These are phyloP conservation scores for Kobus ellipsiprymnus DNA, from an alignment of 2,113 vertebrate species.

Conservation along the genomic window DNA sequence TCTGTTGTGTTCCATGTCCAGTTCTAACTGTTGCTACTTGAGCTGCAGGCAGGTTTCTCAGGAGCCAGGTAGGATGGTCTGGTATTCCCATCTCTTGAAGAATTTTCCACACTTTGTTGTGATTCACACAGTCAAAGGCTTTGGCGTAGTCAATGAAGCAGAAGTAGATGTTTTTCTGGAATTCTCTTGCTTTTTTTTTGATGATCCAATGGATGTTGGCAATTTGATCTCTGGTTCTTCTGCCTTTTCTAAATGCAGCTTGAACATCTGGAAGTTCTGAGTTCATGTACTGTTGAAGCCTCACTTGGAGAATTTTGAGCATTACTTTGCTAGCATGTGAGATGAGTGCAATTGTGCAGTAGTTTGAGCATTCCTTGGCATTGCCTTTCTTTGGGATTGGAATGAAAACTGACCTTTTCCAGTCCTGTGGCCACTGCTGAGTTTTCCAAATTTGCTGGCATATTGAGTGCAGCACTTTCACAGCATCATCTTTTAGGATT, in stretches of 20 bases:
- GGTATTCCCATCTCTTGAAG: neutral
- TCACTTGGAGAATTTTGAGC: neutral
- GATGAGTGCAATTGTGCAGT: neutral
- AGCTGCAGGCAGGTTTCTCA: neutral
- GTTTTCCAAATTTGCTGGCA: neutral
- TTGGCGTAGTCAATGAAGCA: neutral
- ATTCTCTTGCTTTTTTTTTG: neutral
- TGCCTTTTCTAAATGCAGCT: neutral
- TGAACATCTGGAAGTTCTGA: neutral
- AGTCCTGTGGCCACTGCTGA: neutral
- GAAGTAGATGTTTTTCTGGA: neutral
- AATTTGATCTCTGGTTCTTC: neutral
- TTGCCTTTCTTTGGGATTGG: neutral
- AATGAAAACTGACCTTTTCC: neutral
- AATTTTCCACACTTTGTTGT: neutral
- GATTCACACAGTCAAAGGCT: neutral
- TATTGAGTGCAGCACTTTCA: neutral
- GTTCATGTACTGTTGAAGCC: neutral
- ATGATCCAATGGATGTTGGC: neutral
- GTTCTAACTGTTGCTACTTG: neutral
- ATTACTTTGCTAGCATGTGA: neutral
- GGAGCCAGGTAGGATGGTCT: neutral
- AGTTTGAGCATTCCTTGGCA: neutral
- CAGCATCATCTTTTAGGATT: neutral
- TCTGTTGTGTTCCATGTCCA: neutral